Percentiles rank a stretch among this genome's conserved stretches.
phyloP scores from a whole-genome alignment of 2,888 invertebrate genomes.

The Oxycera nigricornis region DNA sequence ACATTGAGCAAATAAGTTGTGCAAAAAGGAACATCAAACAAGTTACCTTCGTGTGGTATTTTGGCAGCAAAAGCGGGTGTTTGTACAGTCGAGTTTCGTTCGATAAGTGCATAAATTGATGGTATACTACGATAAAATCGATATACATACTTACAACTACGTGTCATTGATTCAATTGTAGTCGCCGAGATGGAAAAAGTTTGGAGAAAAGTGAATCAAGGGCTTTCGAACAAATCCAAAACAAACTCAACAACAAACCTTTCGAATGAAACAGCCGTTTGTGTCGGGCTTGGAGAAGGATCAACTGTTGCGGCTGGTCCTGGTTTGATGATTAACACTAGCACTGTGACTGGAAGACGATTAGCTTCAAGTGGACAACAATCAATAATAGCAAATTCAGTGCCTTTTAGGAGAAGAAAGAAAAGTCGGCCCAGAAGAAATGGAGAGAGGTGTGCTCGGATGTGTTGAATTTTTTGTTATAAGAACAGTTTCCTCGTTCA shows the following conservation, averaged over 20 bases:
- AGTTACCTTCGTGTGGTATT: too few species aligned
- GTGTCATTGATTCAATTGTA: too few species aligned
- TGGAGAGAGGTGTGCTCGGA: conserved; percentile 45
- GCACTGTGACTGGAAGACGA: conserved; percentile 59
- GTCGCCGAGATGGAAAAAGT: conserved; percentile 59
- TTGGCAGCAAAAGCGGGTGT: too few species aligned
- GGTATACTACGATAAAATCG: too few species aligned
- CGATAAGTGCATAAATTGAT: too few species aligned
- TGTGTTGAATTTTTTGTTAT: background rate
- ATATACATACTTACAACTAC: too few species aligned
- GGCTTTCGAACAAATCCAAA: conserved; percentile 56
- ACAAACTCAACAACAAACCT: conserved; percentile 49
- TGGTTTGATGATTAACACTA: conserved; percentile 46
- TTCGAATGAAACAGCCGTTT: conserved; percentile 58
- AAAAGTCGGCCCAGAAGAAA: conserved; percentile 59
- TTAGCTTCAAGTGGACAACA: conserved; percentile 56
- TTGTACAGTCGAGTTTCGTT: too few species aligned
- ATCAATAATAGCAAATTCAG: background rate
- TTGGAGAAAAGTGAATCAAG: conserved; percentile 63
- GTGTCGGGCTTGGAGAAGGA: conserved; percentile 60
- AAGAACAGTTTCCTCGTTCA: background rate
- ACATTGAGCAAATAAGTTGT: too few species aligned
- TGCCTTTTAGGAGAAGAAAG: conserved; percentile 57
- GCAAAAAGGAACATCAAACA: too few species aligned
- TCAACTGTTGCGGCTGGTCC: conserved; percentile 53